Evolutionary conservation across 2,113 vertebrate genomes (phyloP).

Genomic region (Hippocampus barbouri): DNA sequence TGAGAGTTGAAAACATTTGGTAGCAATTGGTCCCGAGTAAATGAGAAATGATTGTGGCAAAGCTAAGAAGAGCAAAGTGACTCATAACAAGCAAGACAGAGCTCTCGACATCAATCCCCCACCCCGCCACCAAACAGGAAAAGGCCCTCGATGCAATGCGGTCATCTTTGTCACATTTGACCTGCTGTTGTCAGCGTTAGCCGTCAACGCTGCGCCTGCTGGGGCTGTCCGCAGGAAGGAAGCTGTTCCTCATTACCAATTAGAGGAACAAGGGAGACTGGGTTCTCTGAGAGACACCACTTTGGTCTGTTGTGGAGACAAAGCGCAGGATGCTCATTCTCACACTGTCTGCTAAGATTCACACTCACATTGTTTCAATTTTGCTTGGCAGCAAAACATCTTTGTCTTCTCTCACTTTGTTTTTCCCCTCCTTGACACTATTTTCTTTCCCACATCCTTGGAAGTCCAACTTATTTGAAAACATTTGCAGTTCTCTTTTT

Average conservation of each 20-base stretch:
- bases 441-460: slow-evolving; percentile 1
- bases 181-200: slow-evolving; percentile 34
- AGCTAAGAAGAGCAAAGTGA: slow-evolving; percentile 23
- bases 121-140: background rate
- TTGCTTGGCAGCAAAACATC: slow-evolving; percentile 1
- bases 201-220: slow-evolving; percentile 55
- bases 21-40: too few relatives aligned
- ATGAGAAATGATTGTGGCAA: background rate
- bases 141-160: slow-evolving; percentile 8
- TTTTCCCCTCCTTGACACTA: slow-evolving; percentile 2
- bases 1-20: too few relatives aligned
- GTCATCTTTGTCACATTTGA: slow-evolving; percentile 29
- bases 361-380: slow-evolving; percentile 11
- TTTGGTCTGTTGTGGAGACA: slow-evolving; percentile 29
- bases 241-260: slow-evolving; percentile 63
- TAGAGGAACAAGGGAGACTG: slow-evolving; percentile 35
- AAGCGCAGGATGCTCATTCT: slow-evolving; percentile 21
- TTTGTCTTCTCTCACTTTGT: slow-evolving; percentile 13
- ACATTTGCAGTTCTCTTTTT: background rate
- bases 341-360: slow-evolving; percentile 13
- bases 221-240: slow-evolving; percentile 39
- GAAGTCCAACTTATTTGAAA: background rate
- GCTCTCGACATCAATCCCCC: slow-evolving; percentile 8
- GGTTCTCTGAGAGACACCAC: slow-evolving; percentile 30
- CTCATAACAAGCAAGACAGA: slow-evolving; percentile 25